Percentiles rank a stretch among this genome's conserved stretches.
Conservation (phyloP, 2,888 invertebrate genomes). For the Rotaria macrura region DNA sequence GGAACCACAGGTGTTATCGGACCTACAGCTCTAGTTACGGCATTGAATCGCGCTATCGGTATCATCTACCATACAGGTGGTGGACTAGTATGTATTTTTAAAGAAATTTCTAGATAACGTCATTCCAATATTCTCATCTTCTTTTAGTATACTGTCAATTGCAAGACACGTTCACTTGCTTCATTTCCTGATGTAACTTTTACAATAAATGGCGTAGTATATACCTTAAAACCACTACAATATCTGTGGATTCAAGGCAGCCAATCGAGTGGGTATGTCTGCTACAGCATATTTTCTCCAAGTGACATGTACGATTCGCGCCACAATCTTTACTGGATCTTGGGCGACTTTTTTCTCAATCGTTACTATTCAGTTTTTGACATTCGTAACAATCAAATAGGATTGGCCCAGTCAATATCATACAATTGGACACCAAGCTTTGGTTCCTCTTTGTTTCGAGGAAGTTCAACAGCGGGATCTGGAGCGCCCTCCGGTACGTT, state of each 20-base stretch:
- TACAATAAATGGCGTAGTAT: too few species aligned
- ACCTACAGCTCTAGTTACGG: not conserved
- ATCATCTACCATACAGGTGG: not conserved
- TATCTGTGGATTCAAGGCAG: too few species aligned
- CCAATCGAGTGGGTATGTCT: too few species aligned
- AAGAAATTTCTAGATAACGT: too few species aligned
- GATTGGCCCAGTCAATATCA: not conserved
- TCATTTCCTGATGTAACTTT: too few species aligned
- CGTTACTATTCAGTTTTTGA: not conserved
- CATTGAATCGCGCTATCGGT: not conserved
- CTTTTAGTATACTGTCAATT: not conserved
- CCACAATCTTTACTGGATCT: not conserved
- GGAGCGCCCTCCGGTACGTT: too few species aligned
- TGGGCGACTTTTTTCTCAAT: not conserved
- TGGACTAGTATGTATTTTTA: not conserved
- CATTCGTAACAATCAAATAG: not conserved
- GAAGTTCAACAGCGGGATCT: not conserved
- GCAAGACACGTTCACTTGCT: too few species aligned
- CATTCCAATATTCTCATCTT: not conserved
- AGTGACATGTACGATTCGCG: not conserved
- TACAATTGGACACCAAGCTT: not conserved
- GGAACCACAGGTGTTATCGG: not conserved
- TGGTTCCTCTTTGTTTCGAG: too few species aligned
- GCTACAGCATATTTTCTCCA: not conserved
- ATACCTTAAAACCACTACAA: too few species aligned